Percentiles rank a stretch among this genome's conserved stretches.
Evolutionary conservation across 2,888 invertebrate species (phyloP).

Genomic region (Petrophora chlorosata): DNA sequence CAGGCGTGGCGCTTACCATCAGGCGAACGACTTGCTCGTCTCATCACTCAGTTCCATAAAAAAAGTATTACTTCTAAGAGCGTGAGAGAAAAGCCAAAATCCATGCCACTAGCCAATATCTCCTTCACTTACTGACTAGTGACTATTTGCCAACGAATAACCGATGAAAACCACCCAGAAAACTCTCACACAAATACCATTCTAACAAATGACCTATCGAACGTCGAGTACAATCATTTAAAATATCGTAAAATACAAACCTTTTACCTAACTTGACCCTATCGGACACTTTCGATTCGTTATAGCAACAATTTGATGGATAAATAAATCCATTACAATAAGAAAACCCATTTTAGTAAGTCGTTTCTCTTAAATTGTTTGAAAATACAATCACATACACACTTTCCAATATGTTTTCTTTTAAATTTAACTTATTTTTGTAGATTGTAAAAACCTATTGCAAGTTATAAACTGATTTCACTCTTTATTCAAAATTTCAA

Average conservation of each 20-base stretch:
- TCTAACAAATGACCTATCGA: background rate
- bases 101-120: no score
- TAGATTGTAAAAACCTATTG: no score
- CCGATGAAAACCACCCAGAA: background rate
- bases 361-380: constrained; percentile 10
- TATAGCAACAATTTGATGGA: constrained; percentile 4
- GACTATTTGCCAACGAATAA: background rate
- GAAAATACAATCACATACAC: constrained; percentile 12
- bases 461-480: background rate
- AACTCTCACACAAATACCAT: background rate
- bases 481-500: no score
- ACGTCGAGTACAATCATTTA: background rate
- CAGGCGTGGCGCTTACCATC: no score
- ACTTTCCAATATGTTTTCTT: constrained; percentile 13
- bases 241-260: background rate
- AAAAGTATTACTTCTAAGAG: no score
- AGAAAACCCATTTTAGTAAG: constrained; percentile 1
- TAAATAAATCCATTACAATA: constrained; percentile 2
- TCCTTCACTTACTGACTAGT: no score
- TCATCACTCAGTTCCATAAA: no score
- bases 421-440: no score
- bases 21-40: no score
- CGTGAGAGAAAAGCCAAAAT: no score
- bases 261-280: constrained; percentile 6
- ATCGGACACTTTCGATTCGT: constrained; percentile 14